Evolutionary conservation across 2,113 vertebrate species (phyloP).

Genomic region (Cochlearius cochlearius): DNA sequence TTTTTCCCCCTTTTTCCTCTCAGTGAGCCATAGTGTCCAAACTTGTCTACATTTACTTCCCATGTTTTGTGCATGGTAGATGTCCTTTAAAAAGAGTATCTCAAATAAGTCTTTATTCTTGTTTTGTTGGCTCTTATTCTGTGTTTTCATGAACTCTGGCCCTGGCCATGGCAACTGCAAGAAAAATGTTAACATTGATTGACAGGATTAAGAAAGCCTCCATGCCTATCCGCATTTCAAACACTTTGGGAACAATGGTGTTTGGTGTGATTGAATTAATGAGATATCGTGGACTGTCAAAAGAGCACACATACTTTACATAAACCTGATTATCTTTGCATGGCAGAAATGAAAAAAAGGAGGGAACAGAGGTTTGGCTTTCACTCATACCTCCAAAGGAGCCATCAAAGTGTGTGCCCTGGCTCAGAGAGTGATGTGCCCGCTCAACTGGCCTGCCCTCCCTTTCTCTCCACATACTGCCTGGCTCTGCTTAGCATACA

Average conservation of each 20-base stretch:
- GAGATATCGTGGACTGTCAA: slow-evolving; percentile 98
- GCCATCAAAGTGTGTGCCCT: slow-evolving; percentile 82
- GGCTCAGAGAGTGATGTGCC: slow-evolving; percentile 81
- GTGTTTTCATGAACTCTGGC: slow-evolving; percentile 99
- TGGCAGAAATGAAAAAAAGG: slow-evolving; percentile 91
- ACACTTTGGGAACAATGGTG: slow-evolving; percentile 97
- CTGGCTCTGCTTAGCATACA: slow-evolving; percentile 86
- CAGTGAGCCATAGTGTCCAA: slow-evolving; percentile 87
- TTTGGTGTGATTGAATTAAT: slow-evolving; percentile 99
- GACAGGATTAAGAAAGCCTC: slow-evolving; percentile 97
- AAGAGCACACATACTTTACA: slow-evolving; percentile 99
- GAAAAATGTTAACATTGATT: slow-evolving; percentile 99
- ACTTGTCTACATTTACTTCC: slow-evolving; percentile 98
- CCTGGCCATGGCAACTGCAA: slow-evolving; percentile 97
- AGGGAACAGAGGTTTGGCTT: slow-evolving; percentile 80
- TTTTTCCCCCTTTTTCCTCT: slow-evolving; percentile 83
- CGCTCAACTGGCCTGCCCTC: slow-evolving; percentile 78
- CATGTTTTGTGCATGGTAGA: slow-evolving; percentile 96
- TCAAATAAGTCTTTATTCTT: slow-evolving; percentile 99
- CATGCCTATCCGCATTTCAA: slow-evolving; percentile 96
- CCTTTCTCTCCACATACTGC: slow-evolving; percentile 75
- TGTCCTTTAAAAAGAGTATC: slow-evolving; percentile 96
- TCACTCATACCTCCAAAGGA: slow-evolving; percentile 82
- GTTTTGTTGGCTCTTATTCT: slow-evolving; percentile 98
- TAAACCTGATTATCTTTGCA: slow-evolving; percentile 99